Base-by-base conservation (phyloP, 2,888 invertebrate genomes). In the Netelia fuscicornis region DNA sequence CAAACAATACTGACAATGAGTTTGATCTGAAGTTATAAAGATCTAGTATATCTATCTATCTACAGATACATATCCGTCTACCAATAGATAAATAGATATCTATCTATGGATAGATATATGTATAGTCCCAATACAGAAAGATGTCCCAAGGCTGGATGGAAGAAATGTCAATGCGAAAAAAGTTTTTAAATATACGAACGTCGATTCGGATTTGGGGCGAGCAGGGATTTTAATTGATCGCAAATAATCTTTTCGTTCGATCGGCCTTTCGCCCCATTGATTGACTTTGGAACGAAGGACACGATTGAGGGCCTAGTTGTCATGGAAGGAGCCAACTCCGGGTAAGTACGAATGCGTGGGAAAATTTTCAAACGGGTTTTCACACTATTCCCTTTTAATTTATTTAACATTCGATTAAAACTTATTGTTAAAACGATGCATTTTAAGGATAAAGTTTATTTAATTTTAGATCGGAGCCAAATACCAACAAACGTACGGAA, bases 181-280 rank as follows among this genome's bases (percentile, higher is more conserved):
- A 6, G 2, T 54, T 17, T 13, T 17, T n/a, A 54, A 54, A 13
- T 6, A n/a, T 54, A 17, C 54, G 30, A 30, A 54, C 54, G 17
- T 17, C 17, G n/a, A 3, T 17, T 54, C n/a, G n/a, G 13, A 54
- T 54, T 54, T 54, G 54, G 13, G 54, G 13, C 54, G 10, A 54
- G 54, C 54, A n/a, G n/a, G 17, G 10, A 54, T 54, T 54, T 54
- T 54, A n/a, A 54, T 54, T 54, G n/a, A 30, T 54, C 54, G 54
- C n/a, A 54, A 54, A 11, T 54, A 13, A 54, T 17, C 17, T 54
- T 54, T 54, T 30, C 30, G 30, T 54, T 17, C 54, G 11, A 54
- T 54, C 54, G 13, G 54, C 13, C 17, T 17, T 30, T 30, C 30
- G 30, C 30, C 30, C 30, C 30, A 30, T 54, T 54, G 13, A 54